phyloP scores from a whole-genome alignment of 1,140 invertebrate genomes.

The Panulirus ornatus region DNA sequence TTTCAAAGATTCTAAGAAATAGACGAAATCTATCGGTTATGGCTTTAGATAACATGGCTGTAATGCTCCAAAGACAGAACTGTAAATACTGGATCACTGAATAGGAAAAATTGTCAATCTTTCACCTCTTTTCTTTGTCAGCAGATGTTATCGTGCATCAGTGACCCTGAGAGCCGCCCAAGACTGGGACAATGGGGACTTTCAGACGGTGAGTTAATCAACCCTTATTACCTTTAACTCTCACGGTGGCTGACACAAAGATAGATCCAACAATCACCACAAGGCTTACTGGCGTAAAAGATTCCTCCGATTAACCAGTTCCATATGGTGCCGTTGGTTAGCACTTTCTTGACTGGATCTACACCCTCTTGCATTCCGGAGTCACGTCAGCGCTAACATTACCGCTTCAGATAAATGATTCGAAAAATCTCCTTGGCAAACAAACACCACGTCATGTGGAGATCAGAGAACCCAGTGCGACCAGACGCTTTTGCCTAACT shows the following conservation, averaged over 20 bases:
- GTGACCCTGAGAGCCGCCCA: not conserved
- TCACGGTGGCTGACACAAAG: not conserved
- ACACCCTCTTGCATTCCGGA: not conserved
- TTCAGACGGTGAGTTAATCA: conserved; percentile 10
- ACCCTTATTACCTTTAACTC: conserved; percentile 11
- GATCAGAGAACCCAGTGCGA: no score
- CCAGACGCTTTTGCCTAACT: no score
- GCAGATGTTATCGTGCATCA: not conserved
- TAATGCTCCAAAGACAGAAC: no score
- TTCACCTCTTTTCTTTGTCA: not conserved
- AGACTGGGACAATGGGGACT: not conserved
- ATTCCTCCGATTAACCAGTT: not conserved
- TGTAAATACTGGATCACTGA: no score
- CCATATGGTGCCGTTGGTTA: not conserved
- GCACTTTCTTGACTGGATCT: not conserved
- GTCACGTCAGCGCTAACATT: not conserved
- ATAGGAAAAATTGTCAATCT: no score
- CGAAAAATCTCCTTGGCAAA: not conserved
- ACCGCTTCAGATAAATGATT: not conserved
- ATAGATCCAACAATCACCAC: not conserved
- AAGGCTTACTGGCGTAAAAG: not conserved
- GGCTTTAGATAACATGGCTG: no score
- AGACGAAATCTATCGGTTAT: no score
- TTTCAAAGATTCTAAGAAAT: not conserved
- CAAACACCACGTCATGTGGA: not conserved